A percentile compares a stretch with the other conserved stretches of the same genome.
These are phyloP conservation scores for Pyrochroa serraticornis DNA, from an alignment of 2,888 invertebrate species.

Conservation along the genomic window DNA sequence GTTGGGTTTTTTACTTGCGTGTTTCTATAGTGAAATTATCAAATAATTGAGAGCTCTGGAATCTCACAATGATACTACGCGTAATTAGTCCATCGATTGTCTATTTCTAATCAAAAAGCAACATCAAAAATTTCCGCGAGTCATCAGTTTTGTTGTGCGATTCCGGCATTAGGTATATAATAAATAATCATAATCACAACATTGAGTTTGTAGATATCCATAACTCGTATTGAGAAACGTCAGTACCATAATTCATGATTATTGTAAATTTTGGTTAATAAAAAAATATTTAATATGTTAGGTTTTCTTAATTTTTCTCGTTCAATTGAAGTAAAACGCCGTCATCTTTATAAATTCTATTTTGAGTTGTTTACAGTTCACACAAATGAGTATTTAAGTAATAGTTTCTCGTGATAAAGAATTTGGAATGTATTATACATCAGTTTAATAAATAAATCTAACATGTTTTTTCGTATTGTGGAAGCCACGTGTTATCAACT, in stretches of 20 bases:
- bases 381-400: conserved; percentile 53
- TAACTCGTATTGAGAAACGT: conserved; percentile 33
- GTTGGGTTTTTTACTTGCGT: conserved; percentile 45
- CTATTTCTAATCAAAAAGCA: conserved; percentile 13
- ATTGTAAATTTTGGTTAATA: conserved; percentile 47
- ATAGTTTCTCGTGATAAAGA: conserved; percentile 44
- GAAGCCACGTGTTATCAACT: conserved; percentile 43
- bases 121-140: conserved; percentile 11
- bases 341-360: conserved; percentile 49
- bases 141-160: conserved; percentile 27
- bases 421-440: conserved; percentile 49
- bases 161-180: conserved; percentile 32
- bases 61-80: conserved; percentile 12
- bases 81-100: conserved; percentile 4
- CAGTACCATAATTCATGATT: conserved; percentile 36
- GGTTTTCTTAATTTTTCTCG: conserved; percentile 21
- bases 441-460: conserved; percentile 47
- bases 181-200: conserved; percentile 35
- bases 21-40: conserved; percentile 33
- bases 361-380: conserved; percentile 50
- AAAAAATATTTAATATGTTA: conserved; percentile 31
- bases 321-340: conserved; percentile 25
- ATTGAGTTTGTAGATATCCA: conserved; percentile 42
- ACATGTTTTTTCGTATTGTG: conserved; percentile 41
- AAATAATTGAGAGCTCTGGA: conserved; percentile 15